Evolutionary conservation across 2,113 vertebrate genomes (phyloP).

Genomic region (Aviceda subcristata): DNA sequence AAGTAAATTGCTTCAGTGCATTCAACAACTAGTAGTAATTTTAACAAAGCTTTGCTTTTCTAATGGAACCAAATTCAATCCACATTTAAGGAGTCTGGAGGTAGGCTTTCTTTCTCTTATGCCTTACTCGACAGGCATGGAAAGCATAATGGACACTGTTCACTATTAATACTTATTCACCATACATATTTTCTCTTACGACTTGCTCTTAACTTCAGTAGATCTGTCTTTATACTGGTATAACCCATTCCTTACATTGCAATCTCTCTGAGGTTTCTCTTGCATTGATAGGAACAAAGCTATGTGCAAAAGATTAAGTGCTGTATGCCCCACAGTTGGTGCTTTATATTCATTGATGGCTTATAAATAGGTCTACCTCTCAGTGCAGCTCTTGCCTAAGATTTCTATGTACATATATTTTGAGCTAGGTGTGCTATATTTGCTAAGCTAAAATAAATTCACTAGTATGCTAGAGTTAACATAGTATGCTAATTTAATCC

Average conservation of each 20-base stretch:
- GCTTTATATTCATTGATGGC: background rate
- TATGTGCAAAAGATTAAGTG: background rate
- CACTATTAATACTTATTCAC: background rate
- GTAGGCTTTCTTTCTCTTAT: background rate
- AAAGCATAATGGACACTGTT: background rate
- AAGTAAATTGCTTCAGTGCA: background rate
- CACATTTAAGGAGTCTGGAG: background rate
- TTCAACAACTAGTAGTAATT: background rate
- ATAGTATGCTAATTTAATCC: background rate
- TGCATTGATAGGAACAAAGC: background rate
- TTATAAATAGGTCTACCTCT: background rate
- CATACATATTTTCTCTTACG: background rate
- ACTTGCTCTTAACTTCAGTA: background rate
- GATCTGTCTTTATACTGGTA: background rate
- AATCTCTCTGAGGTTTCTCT: background rate
- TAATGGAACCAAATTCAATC: background rate
- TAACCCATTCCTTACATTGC: background rate
- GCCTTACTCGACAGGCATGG: background rate
- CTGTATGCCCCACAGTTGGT: background rate
- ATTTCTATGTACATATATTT: background rate
- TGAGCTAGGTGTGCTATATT: background rate
- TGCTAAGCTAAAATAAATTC: background rate
- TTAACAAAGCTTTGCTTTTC: background rate
- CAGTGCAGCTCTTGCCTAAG: background rate
- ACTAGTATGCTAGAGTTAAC: background rate